phyloP scores from a whole-genome alignment of 1,140 invertebrate genomes.

The Drosophila lacteicornis region DNA sequence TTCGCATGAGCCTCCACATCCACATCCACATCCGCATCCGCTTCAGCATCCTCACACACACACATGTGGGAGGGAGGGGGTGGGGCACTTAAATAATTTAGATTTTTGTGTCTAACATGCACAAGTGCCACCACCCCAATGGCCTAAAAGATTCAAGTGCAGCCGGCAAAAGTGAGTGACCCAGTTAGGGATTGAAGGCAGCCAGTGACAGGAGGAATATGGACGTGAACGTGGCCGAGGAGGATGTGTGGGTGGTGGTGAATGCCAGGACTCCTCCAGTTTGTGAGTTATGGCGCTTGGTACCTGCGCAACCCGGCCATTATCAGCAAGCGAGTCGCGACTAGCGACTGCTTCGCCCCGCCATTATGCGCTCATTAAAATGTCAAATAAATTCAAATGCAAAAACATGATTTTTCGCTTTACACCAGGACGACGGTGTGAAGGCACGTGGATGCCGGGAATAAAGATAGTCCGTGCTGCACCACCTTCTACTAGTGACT shows the following conservation, averaged over 20 bases:
- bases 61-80: slow-evolving; percentile 15
- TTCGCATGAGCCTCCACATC: slow-evolving; percentile 4
- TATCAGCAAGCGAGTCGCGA: slow-evolving; percentile 48
- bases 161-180: slow-evolving; percentile 77
- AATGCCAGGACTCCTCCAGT: slow-evolving; percentile 17
- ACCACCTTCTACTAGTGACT: not conserved
- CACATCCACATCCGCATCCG: slow-evolving; percentile 14
- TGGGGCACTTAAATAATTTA: slow-evolving; percentile 79
- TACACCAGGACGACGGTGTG: slow-evolving; percentile 7
- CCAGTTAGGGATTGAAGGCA: slow-evolving; percentile 60
- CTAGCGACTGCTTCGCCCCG: slow-evolving; percentile 35
- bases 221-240: not conserved
- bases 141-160: slow-evolving; percentile 82
- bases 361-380: slow-evolving; percentile 82
- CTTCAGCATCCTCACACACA: not conserved
- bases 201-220: slow-evolving; percentile 6
- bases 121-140: slow-evolving; percentile 74
- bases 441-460: slow-evolving; percentile 39
- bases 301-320: slow-evolving; percentile 40
- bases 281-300: slow-evolving; percentile 17
- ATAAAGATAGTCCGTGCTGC: slow-evolving; percentile 35
- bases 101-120: slow-evolving; percentile 84
- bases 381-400: slow-evolving; percentile 81
- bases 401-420: slow-evolving; percentile 64
- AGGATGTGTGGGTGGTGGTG: not conserved